Evolutionary conservation across 2,888 invertebrate species (phyloP).

Genomic region (Aspidapion aeneum): DNA sequence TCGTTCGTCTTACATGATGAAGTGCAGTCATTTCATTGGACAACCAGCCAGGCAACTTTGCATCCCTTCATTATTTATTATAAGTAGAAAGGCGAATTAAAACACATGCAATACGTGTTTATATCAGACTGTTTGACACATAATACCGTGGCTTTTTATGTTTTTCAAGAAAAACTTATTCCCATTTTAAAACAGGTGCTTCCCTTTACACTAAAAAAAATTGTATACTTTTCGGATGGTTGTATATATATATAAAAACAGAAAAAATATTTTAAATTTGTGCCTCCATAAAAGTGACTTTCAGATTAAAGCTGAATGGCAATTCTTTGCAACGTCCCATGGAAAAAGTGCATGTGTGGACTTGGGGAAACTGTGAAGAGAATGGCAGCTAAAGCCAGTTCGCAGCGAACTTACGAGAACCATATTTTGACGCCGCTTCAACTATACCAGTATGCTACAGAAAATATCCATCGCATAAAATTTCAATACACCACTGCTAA

Average conservation of each 20-base stretch:
- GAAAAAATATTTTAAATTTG: not conserved
- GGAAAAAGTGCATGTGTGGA: not conserved
- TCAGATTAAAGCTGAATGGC: not conserved
- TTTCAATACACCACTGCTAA: not conserved
- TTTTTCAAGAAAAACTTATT: not conserved
- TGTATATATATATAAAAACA: not conserved
- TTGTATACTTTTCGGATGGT: not conserved
- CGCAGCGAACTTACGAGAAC: not conserved
- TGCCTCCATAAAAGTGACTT: not conserved
- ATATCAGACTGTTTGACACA: not conserved
- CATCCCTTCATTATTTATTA: not conserved
- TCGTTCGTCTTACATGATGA: not conserved
- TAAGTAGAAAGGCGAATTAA: not conserved
- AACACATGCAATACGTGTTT: not conserved
- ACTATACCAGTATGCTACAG: not conserved
- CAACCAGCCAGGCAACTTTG: not conserved
- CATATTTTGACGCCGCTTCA: not conserved
- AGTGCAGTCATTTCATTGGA: not conserved
- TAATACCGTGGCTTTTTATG: not conserved
- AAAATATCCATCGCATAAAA: not conserved
- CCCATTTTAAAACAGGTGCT: not conserved
- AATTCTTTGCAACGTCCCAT: not conserved
- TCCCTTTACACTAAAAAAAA: not conserved
- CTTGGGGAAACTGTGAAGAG: not conserved
- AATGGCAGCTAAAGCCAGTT: not conserved